Evolutionary conservation across 2,888 invertebrate species (phyloP).

Genomic region (Lycophotia porphyrea): DNA sequence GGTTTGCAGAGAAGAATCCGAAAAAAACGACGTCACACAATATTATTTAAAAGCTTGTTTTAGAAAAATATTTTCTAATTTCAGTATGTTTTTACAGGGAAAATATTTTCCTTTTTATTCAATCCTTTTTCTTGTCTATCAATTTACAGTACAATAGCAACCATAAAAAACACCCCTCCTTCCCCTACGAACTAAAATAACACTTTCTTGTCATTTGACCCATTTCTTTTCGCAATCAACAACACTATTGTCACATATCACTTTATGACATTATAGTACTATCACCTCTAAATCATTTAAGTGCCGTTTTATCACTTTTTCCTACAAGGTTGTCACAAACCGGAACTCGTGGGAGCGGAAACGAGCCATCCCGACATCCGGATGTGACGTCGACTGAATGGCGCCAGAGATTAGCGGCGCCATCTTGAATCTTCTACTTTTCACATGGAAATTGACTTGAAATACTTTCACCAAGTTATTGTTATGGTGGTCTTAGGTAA

Average conservation of each 20-base stretch:
- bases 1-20: no score
- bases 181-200: background rate
- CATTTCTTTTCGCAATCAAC: conserved; percentile 2
- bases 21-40: no score
- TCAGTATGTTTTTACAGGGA: background rate
- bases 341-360: conserved; percentile 74
- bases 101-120: background rate
- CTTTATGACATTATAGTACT: conserved; percentile 6
- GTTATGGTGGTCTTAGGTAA: conserved; percentile 49
- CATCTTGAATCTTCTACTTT: conserved; percentile 62
- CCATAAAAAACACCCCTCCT: no score
- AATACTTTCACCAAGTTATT: conserved; percentile 54
- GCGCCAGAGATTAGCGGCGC: conserved; percentile 73
- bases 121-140: background rate
- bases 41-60: no score
- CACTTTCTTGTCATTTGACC: conserved; percentile 1
- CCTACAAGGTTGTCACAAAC: conserved; percentile 64
- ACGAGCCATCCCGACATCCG: conserved; percentile 73
- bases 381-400: conserved; percentile 78
- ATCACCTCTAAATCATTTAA: conserved; percentile 49
- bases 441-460: conserved; percentile 63
- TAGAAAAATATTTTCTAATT: no score
- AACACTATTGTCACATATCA: conserved; percentile 2
- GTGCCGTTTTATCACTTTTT: conserved; percentile 55
- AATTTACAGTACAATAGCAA: background rate